Evolutionary conservation across 2,888 invertebrate genomes (phyloP).

Genomic region (Drosophila yooni): DNA sequence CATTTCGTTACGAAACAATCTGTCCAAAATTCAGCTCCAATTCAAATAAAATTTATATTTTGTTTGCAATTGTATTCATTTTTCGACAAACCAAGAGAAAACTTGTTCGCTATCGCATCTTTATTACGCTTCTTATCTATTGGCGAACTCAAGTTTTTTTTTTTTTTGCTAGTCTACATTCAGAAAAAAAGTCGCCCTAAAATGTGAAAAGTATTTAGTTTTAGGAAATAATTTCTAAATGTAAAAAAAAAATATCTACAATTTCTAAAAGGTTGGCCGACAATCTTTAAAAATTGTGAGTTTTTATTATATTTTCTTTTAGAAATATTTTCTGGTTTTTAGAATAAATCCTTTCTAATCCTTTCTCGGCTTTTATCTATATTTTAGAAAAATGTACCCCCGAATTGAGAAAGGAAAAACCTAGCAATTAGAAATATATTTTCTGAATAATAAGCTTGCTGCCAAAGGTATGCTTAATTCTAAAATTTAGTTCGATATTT

Average conservation of each 20-base stretch:
- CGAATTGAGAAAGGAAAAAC: not conserved
- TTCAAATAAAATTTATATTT: not conserved
- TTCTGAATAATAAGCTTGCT: not conserved
- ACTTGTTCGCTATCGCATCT: not conserved
- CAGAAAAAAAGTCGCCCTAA: not conserved
- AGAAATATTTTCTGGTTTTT: not conserved
- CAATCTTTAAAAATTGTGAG: no score
- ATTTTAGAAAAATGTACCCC: not conserved
- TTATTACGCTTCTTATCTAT: constrained; percentile 11
- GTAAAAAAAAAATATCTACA: no score
- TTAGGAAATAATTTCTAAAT: no score
- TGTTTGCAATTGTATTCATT: not conserved
- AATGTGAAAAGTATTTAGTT: not conserved
- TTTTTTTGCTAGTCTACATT: not conserved
- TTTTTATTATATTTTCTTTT: not conserved
- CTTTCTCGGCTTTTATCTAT: not conserved
- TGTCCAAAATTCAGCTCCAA: not conserved
- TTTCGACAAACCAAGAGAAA: not conserved
- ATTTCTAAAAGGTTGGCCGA: no score
- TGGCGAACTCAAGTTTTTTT: not conserved
- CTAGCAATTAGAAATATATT: not conserved
- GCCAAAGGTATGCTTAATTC: not conserved
- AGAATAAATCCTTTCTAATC: not conserved
- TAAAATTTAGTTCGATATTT: not conserved
- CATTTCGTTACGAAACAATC: not conserved